phyloP scores from a whole-genome alignment of 2,888 invertebrate genomes.

The Drosophila dives region DNA sequence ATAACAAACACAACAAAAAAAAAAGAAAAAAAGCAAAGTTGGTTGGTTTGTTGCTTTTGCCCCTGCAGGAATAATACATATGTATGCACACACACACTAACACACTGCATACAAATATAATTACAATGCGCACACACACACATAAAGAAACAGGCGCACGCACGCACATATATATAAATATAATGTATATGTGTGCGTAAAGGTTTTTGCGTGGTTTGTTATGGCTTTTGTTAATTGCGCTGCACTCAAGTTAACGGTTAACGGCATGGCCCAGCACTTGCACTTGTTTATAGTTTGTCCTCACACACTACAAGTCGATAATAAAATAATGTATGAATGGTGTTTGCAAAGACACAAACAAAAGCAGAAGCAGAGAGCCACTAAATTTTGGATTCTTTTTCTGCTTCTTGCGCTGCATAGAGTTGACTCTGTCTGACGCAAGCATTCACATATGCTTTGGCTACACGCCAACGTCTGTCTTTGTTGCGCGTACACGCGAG shows the following conservation, averaged over 20 bases:
- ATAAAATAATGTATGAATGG: constrained; percentile 70
- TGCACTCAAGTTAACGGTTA: constrained; percentile 21
- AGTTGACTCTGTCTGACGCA: constrained; percentile 55
- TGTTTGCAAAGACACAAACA: constrained; percentile 75
- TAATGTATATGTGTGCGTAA: constrained; percentile 4
- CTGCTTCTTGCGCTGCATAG: constrained; percentile 57
- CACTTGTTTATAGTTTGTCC: constrained; percentile 33
- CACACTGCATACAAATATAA: constrained; percentile 36
- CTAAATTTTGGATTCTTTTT: constrained; percentile 74
- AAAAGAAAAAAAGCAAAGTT: constrained; percentile 55
- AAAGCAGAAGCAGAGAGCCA: constrained; percentile 75
- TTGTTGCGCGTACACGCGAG: constrained; percentile 52
- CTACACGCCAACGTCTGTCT: constrained; percentile 61
- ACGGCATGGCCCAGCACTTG: constrained; percentile 8
- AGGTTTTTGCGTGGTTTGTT: constrained; percentile 53
- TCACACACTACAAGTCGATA: constrained; percentile 33
- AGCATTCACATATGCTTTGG: constrained; percentile 53
- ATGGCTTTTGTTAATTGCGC: constrained; percentile 45
- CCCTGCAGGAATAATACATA: constrained; percentile 62
- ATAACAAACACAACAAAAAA: constrained; percentile 66
- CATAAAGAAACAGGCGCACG: constrained; percentile 39
- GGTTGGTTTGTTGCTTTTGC: constrained; percentile 67
- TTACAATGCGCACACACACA: constrained; percentile 52
- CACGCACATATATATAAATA: constrained; percentile 14
- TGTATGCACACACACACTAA: constrained; percentile 20